phyloP scores from a whole-genome alignment of 2,888 invertebrate species.

The Nomada goodeniana region DNA sequence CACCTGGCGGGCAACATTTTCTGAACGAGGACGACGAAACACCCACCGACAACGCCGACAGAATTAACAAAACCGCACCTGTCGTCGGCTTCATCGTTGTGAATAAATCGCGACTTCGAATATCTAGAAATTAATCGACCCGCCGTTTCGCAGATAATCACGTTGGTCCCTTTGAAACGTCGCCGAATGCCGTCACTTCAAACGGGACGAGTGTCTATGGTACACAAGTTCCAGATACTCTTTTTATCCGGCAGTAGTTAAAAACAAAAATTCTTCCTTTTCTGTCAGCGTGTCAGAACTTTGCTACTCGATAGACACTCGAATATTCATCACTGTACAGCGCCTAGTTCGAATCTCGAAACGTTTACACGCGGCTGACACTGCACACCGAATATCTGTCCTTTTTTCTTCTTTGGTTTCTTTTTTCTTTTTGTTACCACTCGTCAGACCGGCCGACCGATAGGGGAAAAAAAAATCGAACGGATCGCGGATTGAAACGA shows the following conservation, averaged over 20 bases:
- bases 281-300: not conserved
- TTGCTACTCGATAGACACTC: conserved; percentile 11
- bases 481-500: not conserved
- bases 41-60: conserved; percentile 4
- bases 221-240: not conserved
- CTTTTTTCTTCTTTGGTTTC: too few species aligned
- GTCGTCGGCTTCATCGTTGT: conserved; percentile 20
- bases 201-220: too few species aligned
- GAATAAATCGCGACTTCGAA: not conserved
- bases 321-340: not conserved
- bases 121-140: not conserved
- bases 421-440: too few species aligned
- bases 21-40: conserved; percentile 4
- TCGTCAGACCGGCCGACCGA: not conserved
- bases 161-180: not conserved
- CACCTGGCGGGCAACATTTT: conserved; percentile 67
- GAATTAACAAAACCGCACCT: conserved; percentile 2
- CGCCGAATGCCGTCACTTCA: too few species aligned
- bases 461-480: not conserved
- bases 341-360: not conserved
- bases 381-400: not conserved
- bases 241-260: too few species aligned
- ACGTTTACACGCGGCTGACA: conserved; percentile 8
- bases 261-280: not conserved
- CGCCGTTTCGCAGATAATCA: not conserved